A percentile compares a stretch with the other conserved stretches of the same genome.
Conservation (phyloP, 2,888 invertebrate species). For the Athalia circularis region DNA sequence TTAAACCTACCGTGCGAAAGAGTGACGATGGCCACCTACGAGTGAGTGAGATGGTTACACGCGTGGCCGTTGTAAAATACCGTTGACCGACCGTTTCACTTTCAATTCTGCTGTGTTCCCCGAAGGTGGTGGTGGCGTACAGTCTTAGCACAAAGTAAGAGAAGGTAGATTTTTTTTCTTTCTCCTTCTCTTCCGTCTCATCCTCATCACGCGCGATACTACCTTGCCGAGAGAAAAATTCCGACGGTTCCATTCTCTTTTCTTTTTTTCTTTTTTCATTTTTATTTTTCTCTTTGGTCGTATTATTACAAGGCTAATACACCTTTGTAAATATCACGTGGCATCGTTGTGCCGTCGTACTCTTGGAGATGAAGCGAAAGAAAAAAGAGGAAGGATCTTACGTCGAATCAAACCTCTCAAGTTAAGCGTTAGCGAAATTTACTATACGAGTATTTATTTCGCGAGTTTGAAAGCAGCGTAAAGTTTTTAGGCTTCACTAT, state of each 20-base stretch:
- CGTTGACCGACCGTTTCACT: constrained; percentile 41
- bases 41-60: constrained; percentile 11
- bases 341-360: background rate
- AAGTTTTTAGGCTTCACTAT: too few species aligned
- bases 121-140: constrained; percentile 11
- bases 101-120: constrained; percentile 23
- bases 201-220: background rate
- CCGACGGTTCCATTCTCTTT: too few species aligned
- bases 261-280: background rate
- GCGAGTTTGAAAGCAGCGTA: too few species aligned
- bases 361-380: background rate
- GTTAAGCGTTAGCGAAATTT: background rate
- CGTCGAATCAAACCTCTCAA: too few species aligned
- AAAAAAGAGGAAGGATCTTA: background rate
- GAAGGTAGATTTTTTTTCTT: too few species aligned
- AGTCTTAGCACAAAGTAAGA: constrained; percentile 7
- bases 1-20: constrained; percentile 5
- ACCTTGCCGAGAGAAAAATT: background rate
- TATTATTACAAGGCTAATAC: too few species aligned
- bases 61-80: constrained; percentile 35
- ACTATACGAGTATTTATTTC: background rate
- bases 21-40: background rate
- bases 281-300: background rate
- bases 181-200: background rate
- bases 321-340: constrained; percentile 21